phyloP scores from a whole-genome alignment of 1,140 invertebrate species.

The Papilio aristodemus region DNA sequence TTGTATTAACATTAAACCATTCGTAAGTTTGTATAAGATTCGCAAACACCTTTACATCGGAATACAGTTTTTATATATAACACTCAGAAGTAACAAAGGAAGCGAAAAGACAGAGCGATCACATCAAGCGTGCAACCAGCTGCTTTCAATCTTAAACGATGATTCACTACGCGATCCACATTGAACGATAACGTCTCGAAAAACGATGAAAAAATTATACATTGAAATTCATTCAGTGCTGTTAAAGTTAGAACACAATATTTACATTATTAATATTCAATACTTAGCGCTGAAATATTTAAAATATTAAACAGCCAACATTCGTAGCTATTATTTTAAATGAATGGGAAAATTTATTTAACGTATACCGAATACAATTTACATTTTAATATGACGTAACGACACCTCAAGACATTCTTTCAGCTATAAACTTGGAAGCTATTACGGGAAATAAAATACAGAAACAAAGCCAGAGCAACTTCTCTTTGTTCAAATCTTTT shows the following conservation, averaged over 20 bases:
- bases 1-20: neutral
- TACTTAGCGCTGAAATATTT: neutral
- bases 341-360: neutral
- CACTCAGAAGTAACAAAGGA: neutral
- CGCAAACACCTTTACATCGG: neutral
- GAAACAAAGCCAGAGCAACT: neutral
- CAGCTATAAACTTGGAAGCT: neutral
- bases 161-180: constrained; percentile 11
- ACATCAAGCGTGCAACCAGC: constrained; percentile 10
- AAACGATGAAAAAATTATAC: neutral
- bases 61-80: neutral
- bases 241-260: no score
- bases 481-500: neutral
- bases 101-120: neutral
- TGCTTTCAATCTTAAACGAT: constrained; percentile 7
- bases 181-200: neutral
- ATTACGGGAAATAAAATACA: neutral
- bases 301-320: constrained; percentile 21
- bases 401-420: neutral
- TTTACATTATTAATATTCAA: constrained; percentile 5
- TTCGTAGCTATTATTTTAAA: neutral
- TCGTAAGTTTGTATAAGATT: neutral
- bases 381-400: neutral
- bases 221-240: neutral
- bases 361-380: constrained; percentile 3